Evolutionary conservation across 64 coral and sea anemone species (phyloP).

Genomic region (Pachyseris speciosa): DNA sequence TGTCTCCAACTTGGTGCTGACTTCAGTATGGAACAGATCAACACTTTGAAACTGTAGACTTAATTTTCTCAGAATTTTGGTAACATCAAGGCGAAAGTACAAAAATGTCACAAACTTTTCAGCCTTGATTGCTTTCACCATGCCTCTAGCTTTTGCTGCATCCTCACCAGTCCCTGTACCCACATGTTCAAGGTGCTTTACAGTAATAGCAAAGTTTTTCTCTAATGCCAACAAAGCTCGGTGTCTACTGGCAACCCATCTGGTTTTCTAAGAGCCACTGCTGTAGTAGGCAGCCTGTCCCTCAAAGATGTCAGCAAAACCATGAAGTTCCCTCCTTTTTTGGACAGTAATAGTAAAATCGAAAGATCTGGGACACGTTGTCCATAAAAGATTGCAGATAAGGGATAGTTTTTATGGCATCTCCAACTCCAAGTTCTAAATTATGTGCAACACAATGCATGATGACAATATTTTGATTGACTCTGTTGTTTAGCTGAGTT

Average conservation of each 20-base stretch:
- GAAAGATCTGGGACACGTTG: too few species aligned
- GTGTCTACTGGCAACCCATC: too few species aligned
- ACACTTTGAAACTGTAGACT: constrained; percentile 7
- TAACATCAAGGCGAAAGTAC: constrained; percentile 12
- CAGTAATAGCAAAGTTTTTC: constrained; percentile 26
- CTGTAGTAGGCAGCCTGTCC: background rate
- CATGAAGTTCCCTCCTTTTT: too few species aligned
- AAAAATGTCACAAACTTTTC: constrained; percentile 7
- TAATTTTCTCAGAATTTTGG: constrained; percentile 4
- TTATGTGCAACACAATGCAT: too few species aligned
- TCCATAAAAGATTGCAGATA: too few species aligned
- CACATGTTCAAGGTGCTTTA: constrained; percentile 41
- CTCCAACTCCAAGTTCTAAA: too few species aligned
- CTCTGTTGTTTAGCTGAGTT: background rate
- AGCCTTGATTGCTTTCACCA: constrained; percentile 7
- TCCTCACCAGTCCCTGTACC: constrained; percentile 35
- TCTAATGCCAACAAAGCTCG: constrained; percentile 9
- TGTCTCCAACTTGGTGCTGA: background rate
- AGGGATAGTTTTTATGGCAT: too few species aligned
- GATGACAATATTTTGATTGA: too few species aligned
- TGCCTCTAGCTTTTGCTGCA: constrained; percentile 9
- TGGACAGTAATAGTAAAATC: too few species aligned
- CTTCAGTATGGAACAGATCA: background rate
- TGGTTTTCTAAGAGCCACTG: background rate
- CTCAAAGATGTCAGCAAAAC: background rate